Evolutionary conservation across 2,888 invertebrate species (phyloP), one percentile per base, ranked within the genome.

Genomic region (Scaptomyza polygonia): DNA sequence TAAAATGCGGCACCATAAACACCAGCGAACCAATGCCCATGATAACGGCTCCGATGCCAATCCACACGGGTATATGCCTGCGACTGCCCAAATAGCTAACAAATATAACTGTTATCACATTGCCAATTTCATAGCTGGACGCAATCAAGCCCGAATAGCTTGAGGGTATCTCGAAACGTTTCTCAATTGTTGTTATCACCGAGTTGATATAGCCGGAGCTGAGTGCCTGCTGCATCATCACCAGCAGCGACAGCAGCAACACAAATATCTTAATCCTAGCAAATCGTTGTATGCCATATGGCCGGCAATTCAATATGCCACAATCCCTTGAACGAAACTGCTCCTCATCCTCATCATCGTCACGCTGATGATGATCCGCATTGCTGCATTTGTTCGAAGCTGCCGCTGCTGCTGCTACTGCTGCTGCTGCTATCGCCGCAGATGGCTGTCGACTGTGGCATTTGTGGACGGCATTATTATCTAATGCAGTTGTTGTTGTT

Each of bases 131-230:
- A 92, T 98, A 98, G 86, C 97, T 97, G 87, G 97, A 97, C 62
- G 98, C 97, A 79, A 98, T 96, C 84, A 98, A 94, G 62, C 98
- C 98, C 52, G 97, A 97, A 77, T 97, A 95, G 90, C 97, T 96
- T 91, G 97, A 97, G 67, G 97, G 97, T 89, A 98, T 97, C 92
- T 98, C 97, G 90, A 96, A 96, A 74, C 98, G 95, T 92, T 98
- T 98, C 93, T 98, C 98, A 88, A 98, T 98, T 59, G 98, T 98
- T 78, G 98, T 98, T 92, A 98, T 98, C 92, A 98, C 98, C 91
- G 97, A 97, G 93, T 97, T 97, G 82, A 97, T 97, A 91, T 97
- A 97, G 77, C 97, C 97, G 69, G 97, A 97, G 91, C 97, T 97
- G 76, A 97, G 93, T 21, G 97, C 97, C 92, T 97, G 97, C 91